These are phyloP conservation scores for Cistogaster globosa DNA, from an alignment of 2,888 invertebrate species.

Conservation along the genomic window DNA sequence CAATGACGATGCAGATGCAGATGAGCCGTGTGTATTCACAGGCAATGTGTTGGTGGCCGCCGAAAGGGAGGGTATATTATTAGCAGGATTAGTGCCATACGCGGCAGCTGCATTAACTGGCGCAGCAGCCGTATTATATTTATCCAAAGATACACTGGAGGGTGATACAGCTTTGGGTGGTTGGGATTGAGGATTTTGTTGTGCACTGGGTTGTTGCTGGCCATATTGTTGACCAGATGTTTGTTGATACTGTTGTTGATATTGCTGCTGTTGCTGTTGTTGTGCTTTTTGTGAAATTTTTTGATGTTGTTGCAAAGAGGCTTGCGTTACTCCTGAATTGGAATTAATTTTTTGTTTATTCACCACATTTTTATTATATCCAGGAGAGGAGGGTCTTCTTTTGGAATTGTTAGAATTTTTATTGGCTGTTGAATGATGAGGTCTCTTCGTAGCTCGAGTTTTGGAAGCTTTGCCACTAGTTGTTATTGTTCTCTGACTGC, in stretches of 20 bases:
- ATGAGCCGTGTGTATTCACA: slow-evolving; percentile 64
- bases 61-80: slow-evolving; percentile 66
- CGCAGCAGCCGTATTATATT: slow-evolving; percentile 64
- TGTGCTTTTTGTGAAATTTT: slow-evolving; percentile 72
- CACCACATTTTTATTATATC: slow-evolving; percentile 70
- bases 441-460: slow-evolving; percentile 77
- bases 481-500: slow-evolving; percentile 79
- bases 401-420: slow-evolving; percentile 74
- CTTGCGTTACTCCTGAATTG: slow-evolving; percentile 72
- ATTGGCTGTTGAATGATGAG: slow-evolving; percentile 70
- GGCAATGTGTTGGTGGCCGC: slow-evolving; percentile 60
- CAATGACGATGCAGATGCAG: slow-evolving; percentile 6
- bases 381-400: slow-evolving; percentile 74
- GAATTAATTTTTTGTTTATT: slow-evolving; percentile 74
- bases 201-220: slow-evolving; percentile 65
- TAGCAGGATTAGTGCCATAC: slow-evolving; percentile 74
- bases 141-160: slow-evolving; percentile 61
- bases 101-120: slow-evolving; percentile 71
- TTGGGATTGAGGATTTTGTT: slow-evolving; percentile 69
- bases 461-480: slow-evolving; percentile 79
- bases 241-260: slow-evolving; percentile 70
- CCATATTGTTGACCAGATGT: slow-evolving; percentile 61
- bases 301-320: slow-evolving; percentile 72
- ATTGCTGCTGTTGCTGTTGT: slow-evolving; percentile 74
- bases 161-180: slow-evolving; percentile 67